Percentiles rank a stretch among this genome's conserved stretches.
These are phyloP conservation scores for Lagopus leucura DNA, from an alignment of 2,113 vertebrate genomes.

Conservation along the genomic window DNA sequence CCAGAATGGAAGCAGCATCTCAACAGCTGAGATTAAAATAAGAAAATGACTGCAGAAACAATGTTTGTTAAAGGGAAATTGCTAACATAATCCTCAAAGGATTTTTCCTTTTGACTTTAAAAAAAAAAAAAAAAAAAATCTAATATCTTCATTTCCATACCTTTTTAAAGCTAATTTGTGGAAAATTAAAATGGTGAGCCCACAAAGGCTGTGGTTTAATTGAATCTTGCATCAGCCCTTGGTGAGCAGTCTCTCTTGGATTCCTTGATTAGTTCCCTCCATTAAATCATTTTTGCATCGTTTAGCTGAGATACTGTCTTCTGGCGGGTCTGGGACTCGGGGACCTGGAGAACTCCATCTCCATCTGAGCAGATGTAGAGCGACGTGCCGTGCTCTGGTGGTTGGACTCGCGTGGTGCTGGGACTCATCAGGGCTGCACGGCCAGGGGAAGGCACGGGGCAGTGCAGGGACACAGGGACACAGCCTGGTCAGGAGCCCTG, in stretches of 20 bases:
- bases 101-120: constrained; percentile 73
- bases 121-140: constrained; percentile 55
- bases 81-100: constrained; percentile 78
- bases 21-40: constrained; percentile 38
- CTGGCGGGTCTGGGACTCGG: constrained; percentile 56
- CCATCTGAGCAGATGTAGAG: constrained; percentile 51
- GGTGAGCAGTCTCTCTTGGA: constrained; percentile 72
- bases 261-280: constrained; percentile 78
- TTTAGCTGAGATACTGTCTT: constrained; percentile 67
- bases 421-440: neutral
- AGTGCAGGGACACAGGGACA: neutral
- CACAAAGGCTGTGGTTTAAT: constrained; percentile 79
- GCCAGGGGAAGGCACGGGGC: fast-evolving
- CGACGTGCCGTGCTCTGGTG: neutral
- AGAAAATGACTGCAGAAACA: constrained; percentile 47
- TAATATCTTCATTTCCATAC: constrained; percentile 82
- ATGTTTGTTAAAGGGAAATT: constrained; percentile 60
- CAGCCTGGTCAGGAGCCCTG: too few species aligned
- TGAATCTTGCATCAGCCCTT: constrained; percentile 76
- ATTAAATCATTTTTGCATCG: constrained; percentile 64
- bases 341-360: constrained; percentile 59
- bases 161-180: constrained; percentile 83
- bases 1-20: constrained; percentile 15
- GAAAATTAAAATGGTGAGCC: constrained; percentile 81
- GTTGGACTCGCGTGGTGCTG: fast-evolving